A percentile compares a stretch with the other conserved stretches of the same genome.
phyloP scores from a whole-genome alignment of 2,888 invertebrate genomes.

The Neuroscelio doddi region DNA sequence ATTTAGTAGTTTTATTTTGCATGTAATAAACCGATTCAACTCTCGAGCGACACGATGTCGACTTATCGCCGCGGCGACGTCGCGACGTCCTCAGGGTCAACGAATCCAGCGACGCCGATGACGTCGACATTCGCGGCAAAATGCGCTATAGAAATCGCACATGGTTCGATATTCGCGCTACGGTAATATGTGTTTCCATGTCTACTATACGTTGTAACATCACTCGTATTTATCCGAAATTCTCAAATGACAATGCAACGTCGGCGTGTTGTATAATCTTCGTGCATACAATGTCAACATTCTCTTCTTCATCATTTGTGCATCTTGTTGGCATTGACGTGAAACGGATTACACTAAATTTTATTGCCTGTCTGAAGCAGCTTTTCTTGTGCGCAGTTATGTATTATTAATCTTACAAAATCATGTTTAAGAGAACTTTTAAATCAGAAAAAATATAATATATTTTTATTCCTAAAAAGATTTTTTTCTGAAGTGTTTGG shows the following conservation, averaged over 20 bases:
- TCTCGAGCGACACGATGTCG: slow-evolving; percentile 54
- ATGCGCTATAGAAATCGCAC: slow-evolving; percentile 42
- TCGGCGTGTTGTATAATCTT: slow-evolving; percentile 20
- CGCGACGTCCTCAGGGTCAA: slow-evolving; percentile 53
- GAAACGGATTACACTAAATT: slow-evolving; percentile 17
- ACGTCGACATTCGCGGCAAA: slow-evolving; percentile 48
- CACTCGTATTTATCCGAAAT: too few species aligned
- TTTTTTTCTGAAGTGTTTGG: too few species aligned
- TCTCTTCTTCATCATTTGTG: slow-evolving; percentile 41
- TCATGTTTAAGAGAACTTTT: too few species aligned
- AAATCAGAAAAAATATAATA: too few species aligned
- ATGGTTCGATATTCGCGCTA: slow-evolving; percentile 46
- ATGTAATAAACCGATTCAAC: too few species aligned
- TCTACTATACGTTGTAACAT: too few species aligned
- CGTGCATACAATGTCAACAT: slow-evolving; percentile 50
- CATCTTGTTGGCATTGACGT: neutral
- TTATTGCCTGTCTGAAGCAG: slow-evolving; percentile 6
- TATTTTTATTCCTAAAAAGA: too few species aligned
- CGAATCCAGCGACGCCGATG: slow-evolving; percentile 45
- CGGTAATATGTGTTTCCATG: neutral
- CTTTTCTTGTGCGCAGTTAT: slow-evolving; percentile 25
- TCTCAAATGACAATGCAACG: slow-evolving; percentile 9
- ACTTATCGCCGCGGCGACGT: slow-evolving; percentile 13
- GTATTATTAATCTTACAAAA: slow-evolving; percentile 11
- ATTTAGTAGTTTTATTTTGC: too few species aligned